Evolutionary conservation across 2,113 vertebrate genomes (phyloP).

Genomic region (Orycteropus afer): DNA sequence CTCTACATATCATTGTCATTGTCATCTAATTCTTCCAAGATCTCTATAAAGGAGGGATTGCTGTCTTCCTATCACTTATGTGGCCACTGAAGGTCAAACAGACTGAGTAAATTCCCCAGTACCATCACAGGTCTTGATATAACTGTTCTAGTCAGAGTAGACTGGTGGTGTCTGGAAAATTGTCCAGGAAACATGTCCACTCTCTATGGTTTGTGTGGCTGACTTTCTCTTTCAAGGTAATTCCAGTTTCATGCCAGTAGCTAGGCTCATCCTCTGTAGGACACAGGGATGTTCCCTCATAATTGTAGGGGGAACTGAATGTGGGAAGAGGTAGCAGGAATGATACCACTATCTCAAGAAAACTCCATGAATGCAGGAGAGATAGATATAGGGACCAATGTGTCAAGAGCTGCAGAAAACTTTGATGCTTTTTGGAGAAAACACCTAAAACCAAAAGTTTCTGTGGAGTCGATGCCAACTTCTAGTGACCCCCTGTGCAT

Average conservation of each 20-base stretch:
- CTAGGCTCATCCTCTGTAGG: neutral
- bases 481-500: too few relatives aligned
- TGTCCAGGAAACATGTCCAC: neutral
- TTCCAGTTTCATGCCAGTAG: neutral
- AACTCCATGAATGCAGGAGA: neutral
- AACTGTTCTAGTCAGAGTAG: neutral
- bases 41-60: neutral
- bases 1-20: too few relatives aligned
- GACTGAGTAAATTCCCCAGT: neutral
- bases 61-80: neutral
- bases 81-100: neutral
- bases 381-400: neutral
- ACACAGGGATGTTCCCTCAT: neutral
- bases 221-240: neutral
- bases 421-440: neutral
- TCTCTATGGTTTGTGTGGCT: neutral
- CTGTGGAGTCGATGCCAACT: too few relatives aligned
- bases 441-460: too few relatives aligned
- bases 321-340: neutral
- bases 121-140: neutral
- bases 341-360: fast-evolving
- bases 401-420: neutral
- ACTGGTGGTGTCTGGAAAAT: neutral
- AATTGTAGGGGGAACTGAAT: neutral
- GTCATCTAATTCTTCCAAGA: neutral